Conservation (phyloP, 2,888 invertebrate species). For the Thera obeliscata region DNA sequence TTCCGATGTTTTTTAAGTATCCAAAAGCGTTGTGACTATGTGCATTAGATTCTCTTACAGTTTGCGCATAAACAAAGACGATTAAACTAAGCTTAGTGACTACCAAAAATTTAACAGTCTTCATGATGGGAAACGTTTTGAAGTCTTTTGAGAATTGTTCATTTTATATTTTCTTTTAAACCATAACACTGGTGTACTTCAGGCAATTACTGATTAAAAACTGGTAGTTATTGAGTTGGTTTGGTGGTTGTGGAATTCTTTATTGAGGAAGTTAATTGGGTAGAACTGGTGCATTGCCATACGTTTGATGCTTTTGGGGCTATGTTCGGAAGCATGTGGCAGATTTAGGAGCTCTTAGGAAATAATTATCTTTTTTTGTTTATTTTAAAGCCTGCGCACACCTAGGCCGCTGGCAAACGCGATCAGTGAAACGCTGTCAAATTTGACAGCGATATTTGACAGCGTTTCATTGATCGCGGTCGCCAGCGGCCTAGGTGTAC, state of each 20-base stretch:
- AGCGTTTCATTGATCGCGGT: too few species aligned
- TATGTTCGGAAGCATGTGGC: constrained; percentile 3
- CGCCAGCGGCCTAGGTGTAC: too few species aligned
- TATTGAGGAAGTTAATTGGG: constrained; percentile 10
- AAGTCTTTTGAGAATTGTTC: background rate
- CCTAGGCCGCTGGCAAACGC: too few species aligned
- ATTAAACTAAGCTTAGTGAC: constrained; percentile 6
- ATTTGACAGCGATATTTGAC: too few species aligned
- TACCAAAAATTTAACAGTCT: constrained; percentile 4
- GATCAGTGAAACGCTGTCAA: too few species aligned
- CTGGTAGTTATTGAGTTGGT: background rate
- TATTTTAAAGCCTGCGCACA: too few species aligned
- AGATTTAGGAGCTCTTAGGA: background rate
- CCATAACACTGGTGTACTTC: background rate
- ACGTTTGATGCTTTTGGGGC: background rate
- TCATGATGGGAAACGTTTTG: constrained; percentile 8
- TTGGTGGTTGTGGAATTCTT: background rate
- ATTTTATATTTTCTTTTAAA: constrained; percentile 9
- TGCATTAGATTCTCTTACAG: background rate
- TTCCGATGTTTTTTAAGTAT: constrained; percentile 24
- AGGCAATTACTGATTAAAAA: constrained; percentile 17
- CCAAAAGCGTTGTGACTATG: constrained; percentile 24
- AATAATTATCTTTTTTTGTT: background rate
- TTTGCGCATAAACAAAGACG: background rate
- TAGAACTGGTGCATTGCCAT: constrained; percentile 6